Evolutionary conservation across 2,797 vertebrate genomes (phyloP), one percentile per base, ranked within the genome.

Genomic region (Aulostomus chinensis): DNA sequence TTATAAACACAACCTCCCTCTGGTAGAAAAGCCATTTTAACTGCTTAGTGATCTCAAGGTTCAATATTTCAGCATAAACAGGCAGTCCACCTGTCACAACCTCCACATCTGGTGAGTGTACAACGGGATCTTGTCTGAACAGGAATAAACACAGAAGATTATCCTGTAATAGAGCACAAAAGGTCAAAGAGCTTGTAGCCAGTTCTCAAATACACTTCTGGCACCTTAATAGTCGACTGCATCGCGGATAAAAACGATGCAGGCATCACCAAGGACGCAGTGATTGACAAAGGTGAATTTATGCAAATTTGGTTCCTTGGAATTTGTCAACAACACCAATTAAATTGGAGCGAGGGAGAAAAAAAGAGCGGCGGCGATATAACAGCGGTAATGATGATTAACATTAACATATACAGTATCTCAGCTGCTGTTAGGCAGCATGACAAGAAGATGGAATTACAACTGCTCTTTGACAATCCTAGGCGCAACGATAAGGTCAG

Each of bases 271-370:
- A 86, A 86, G 86, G 82, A 85, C 85, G 67, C 52, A 3, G 58
- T 70, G 76, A 78, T 72, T 72, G 73, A 72, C 3, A 52, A 84
- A 87, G 84, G 84, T 78, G 58, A 75, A 42, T 11, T 7, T 73
- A 83, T 83, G 80, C 67, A 68, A 86, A 87, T 86, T 5, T 18
- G 8, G 12, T 47, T 68, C 40, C 62, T 73, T 63, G 31, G 52
- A 81, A 72, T 75, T 72, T 83, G 80, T 83, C 83, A 84, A 81
- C 64, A 69, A 48, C 67, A 67, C 31, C 54, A 12, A 42, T 30
- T 70, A 41, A 57, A 66, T 36, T 40, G 22, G 30, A 54, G 48
- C 7, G 1, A 52, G 45, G 40, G 48, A 39, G 21, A 26, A 34
- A 13, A 62, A 43, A 28, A 14, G 15, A 47, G 60, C 67, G 36